Base-by-base conservation (phyloP, 30 jellyfish, hydroid and myxozoan genomes). In the Chrysaora quinquecirrha region DNA sequence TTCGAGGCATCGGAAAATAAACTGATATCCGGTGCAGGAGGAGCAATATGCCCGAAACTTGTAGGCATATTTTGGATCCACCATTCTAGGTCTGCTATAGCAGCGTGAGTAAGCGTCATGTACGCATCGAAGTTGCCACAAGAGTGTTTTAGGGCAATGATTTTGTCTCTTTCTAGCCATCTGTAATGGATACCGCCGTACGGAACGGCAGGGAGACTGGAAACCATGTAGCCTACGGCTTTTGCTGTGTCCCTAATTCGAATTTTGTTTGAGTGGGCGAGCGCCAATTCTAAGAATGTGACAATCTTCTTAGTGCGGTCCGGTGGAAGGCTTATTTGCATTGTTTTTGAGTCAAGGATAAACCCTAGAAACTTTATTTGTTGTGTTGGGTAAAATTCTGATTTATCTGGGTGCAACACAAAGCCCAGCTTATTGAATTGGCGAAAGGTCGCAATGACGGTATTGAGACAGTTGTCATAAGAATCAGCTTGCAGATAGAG, bases 331-430 rank as follows among this genome's bases (percentile, higher is more conserved):
- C 62, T 30, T 2, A 83, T 30, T 58, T 3, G 69, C 93, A 83
- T 83, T 0, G 87, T n/a, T n/a, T n/a, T n/a, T n/a, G n/a, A n/a
- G n/a, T n/a, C n/a, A n/a, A n/a, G n/a, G n/a, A n/a, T n/a, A n/a
- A n/a, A n/a, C n/a, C n/a, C n/a, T n/a, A n/a, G n/a, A n/a, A n/a
- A n/a, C n/a, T n/a, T n/a, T n/a, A n/a, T n/a, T n/a, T n/a, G n/a
- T n/a, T n/a, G n/a, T n/a, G n/a, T n/a, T n/a, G n/a, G n/a, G n/a
- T n/a, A n/a, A n/a, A n/a, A n/a, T n/a, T n/a, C n/a, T n/a, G n/a
- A n/a, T n/a, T n/a, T n/a, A n/a, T n/a, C n/a, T 1, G 83, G 90
- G 85, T 79, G 90, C 16, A 64, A 23, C 19, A 66, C 85, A 64
- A 81, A 81, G 1, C 91, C 86, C 20, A 81, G 86, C 3, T 19